Evolutionary conservation across 1,140 invertebrate species (phyloP), one percentile per base, ranked within the genome.

Genomic region (Euura saliciscinereae): DNA sequence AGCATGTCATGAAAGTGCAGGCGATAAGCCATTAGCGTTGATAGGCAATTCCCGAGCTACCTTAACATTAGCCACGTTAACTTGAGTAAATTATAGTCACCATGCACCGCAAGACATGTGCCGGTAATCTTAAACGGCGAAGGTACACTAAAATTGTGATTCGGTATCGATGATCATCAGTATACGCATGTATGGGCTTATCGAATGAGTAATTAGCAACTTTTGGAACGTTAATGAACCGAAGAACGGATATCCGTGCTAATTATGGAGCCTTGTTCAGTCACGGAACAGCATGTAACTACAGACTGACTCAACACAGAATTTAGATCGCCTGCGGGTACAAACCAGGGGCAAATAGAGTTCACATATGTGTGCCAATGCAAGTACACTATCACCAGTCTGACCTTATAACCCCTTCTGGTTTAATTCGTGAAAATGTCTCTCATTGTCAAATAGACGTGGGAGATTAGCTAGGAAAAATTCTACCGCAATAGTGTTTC

Each of bases 171-270:
- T 59, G 2, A 59, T 59, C 13, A 59, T n/a, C 8, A 59, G 28
- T 28, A 28, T 28, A 28, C 1, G 28, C 28, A 28, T 28, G 28
- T 28, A 28, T 28, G 28, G 28, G 28, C 28, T 28, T 28, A 28
- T 28, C 28, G 28, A 28, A 28, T 28, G 28, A 28, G 0, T 28
- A 28, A 28, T 28, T 28, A 1, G 28, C 28, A 28, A 28, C 28
- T 28, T 28, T 28, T 28, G 51, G 51, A 59, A 8, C 51, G 51
- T 59, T 59, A 59, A 59, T 59, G 51, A 59, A 59, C 51, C 51
- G 51, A 59, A 59, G 51, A 59, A 11, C 51, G 51, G 51, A 59
- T 59, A 59, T 59, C 51, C 51, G 51, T 59, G 51, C 51, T 59
- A n/a, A 59, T 59, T 59, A 59, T 6, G 51, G 51, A 59, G 51